Evolutionary conservation across 2,888 invertebrate species (phyloP), one percentile per base, ranked within the genome.

Genomic region (Mesochorus sp.): DNA sequence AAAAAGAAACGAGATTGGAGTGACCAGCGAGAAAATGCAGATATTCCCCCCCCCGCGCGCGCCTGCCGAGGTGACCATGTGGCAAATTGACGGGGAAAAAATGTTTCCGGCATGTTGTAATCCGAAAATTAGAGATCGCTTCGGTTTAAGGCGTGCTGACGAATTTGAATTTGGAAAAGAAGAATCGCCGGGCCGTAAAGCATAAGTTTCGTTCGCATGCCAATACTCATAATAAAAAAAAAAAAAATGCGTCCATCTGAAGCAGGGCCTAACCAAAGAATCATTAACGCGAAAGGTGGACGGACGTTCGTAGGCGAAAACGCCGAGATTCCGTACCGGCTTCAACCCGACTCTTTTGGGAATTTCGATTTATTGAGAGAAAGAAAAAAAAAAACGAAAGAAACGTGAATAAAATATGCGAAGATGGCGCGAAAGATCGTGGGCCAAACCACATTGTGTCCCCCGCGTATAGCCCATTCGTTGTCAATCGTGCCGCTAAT

Each of bases 381-480:
- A 53, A 28, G 2, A 51, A 0, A 37, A 14, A 26, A 12, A 28
- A 39, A 59, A 47, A 19, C 6, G 68, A 62, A 47, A 80, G 79
- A 80, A 82, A 82, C 53, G 79, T 42, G 79, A 82, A 84, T 85
- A 85, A 84, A 84, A 80, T 75, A 76, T 76, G 79, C 81, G 92
- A 92, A 92, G 92, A 92, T 93, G 92, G 93, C 92, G 93, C 92
- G 92, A 91, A 89, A 88, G 83, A 84, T 82, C 83, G n/a, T 51
- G 51, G 26, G 78, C 79, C 64, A 77, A 81, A 86, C 84, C 87
- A 83, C 87, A 87, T 88, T 88, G 88, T 8, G 53, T 83, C 81
- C 59, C 53, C 34, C 26, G 28, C 55, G 68, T 47, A 31, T 31
- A n/a, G 28, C 49, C 59, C 37, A 28, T 66, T 49, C 57, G 71